Conservation (phyloP, 2,888 invertebrate species). For the Drosophila eohydei region DNA sequence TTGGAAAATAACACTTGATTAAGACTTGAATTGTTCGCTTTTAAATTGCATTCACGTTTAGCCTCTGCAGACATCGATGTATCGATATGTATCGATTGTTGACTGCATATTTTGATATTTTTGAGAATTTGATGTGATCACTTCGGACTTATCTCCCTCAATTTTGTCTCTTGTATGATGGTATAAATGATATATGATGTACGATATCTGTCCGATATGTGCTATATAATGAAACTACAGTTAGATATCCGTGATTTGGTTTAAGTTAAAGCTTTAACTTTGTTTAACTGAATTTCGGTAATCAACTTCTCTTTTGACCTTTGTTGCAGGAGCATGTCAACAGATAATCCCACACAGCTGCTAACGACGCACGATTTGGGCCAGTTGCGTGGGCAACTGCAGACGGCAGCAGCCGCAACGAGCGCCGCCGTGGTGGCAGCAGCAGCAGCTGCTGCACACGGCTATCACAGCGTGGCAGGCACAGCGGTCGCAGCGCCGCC, state of each 20-base stretch:
- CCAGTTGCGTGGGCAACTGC: constrained; percentile 75
- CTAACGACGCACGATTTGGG: constrained; percentile 80
- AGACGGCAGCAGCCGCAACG: constrained; percentile 62
- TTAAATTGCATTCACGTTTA: neutral
- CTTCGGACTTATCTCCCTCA: too few species aligned
- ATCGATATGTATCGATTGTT: neutral
- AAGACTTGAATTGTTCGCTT: neutral
- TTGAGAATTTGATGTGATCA: too few species aligned
- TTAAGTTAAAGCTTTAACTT: too few species aligned
- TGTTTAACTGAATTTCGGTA: neutral
- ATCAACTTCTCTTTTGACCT: neutral
- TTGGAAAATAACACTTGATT: constrained; percentile 3
- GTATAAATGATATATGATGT: too few species aligned
- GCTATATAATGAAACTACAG: too few species aligned
- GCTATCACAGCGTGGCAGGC: constrained; percentile 61
- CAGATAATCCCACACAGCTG: constrained; percentile 83
- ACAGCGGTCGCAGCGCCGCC: constrained; percentile 39
- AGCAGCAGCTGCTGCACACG: constrained; percentile 58
- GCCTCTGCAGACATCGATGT: neutral
- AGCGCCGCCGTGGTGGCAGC: constrained; percentile 50
- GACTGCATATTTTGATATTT: too few species aligned
- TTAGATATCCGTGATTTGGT: neutral
- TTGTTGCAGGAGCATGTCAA: constrained; percentile 82
- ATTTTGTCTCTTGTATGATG: too few species aligned
- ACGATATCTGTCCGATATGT: too few species aligned